Percentiles rank a stretch among this genome's conserved stretches.
Evolutionary conservation across 2,888 invertebrate species (phyloP).

Genomic region (Bhutanitis thaidina): DNA sequence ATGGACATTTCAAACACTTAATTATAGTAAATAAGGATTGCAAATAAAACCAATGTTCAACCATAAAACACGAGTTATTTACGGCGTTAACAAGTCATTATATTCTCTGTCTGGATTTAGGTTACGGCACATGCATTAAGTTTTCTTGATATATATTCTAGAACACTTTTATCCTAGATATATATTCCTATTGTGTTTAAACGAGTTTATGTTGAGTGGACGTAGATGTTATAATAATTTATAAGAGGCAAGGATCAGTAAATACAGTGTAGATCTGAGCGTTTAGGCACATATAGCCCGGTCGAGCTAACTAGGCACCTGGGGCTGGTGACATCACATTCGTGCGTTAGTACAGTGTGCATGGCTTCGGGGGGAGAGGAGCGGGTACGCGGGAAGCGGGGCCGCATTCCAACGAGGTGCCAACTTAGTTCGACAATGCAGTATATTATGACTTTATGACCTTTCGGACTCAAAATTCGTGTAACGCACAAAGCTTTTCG

Average conservation of each 20-base stretch:
- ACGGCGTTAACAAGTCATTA: constrained; percentile 19
- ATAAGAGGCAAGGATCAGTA: background rate
- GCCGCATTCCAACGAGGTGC: no score
- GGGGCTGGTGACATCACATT: no score
- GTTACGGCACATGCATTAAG: constrained; percentile 3
- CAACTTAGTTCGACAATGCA: no score
- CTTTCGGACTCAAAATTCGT: no score
- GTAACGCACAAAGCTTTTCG: no score
- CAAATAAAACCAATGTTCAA: constrained; percentile 16
- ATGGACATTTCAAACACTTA: constrained; percentile 14
- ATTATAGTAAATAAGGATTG: constrained; percentile 16
- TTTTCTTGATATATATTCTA: background rate
- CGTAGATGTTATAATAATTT: constrained; percentile 8
- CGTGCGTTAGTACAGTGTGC: no score
- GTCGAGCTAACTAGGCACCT: no score
- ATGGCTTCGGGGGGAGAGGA: no score
- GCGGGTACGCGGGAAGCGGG: no score
- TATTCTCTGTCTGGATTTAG: constrained; percentile 9
- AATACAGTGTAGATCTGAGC: background rate
- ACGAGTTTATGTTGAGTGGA: constrained; percentile 1
- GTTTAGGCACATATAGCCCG: background rate
- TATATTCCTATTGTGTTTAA: constrained; percentile 8
- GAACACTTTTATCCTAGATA: constrained; percentile 1
- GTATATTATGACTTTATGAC: no score
- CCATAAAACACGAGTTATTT: constrained; percentile 17